Base-by-base conservation (phyloP, 2,113 vertebrate species). In the Psittacara wagleri region DNA sequence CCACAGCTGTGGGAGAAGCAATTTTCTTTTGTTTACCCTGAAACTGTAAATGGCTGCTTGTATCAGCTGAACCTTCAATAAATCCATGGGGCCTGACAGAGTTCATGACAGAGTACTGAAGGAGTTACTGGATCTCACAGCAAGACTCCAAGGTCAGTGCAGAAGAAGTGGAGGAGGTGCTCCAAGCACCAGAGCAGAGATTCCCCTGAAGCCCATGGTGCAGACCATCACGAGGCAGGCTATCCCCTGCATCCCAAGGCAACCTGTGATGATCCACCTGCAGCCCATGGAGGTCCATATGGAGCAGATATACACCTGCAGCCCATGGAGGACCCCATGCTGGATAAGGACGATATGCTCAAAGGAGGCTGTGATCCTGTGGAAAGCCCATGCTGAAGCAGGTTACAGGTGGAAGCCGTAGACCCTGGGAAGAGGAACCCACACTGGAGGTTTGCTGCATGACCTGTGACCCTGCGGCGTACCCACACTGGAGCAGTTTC, bases 1-100 rank as follows among this genome's bases (percentile, higher is more conserved):
- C 25, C 52, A 29, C 4, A 3, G 18, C 7, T 49, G 41, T 1
- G 2, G 6, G 6, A 84, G 6, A 18, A 46, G 4, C 12, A 22
- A 9, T 7, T 72, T 88, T 22, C 6, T 27, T 62, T 76, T 77
- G 22, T 51, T 16, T 25, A 31, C 18, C 9, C 25, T 77, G 62
- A 81, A 81, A 57, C 25, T 41, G 11, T 33, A 41, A 77, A 11
- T 22, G 24, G 4, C 1, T 18, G 29, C 11, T 27, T 61, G 10
- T 61, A 55, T 13, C 39, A 39, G 11, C 2, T 54, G 9, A 59
- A 25, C 7, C 2, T 12, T 80, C 28, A 25, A 22, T 16, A 81
- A 85, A 20, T 49, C 35, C 2, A 4, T 35, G 25, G 2, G 3
- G 8, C 5, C 15, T 49, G 44, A 54, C 8, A 75, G 10, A 23